Conservation (phyloP, 2,888 invertebrate species). For the Lottia scabra region DNA sequence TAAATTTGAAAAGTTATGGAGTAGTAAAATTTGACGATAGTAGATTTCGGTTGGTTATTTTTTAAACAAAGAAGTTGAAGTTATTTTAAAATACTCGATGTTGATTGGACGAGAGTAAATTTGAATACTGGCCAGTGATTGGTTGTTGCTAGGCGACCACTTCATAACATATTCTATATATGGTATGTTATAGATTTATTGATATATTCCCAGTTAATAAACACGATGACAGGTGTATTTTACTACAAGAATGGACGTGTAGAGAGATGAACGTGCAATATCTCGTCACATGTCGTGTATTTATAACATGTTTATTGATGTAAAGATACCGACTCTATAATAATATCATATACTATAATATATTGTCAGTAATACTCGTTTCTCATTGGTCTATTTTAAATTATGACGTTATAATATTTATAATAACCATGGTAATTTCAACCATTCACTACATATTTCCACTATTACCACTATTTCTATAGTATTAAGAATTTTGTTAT, state of each 20-base stretch:
- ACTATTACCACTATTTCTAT: no score
- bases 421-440: no score
- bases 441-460: no score
- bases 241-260: not conserved
- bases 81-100: conserved; percentile 47
- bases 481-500: no score
- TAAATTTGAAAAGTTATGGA: conserved; percentile 6
- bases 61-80: conserved; percentile 51
- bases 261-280: not conserved
- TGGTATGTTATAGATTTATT: not conserved
- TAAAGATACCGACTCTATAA: no score
- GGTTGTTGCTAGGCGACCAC: conserved; percentile 24
- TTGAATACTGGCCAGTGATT: conserved; percentile 29
- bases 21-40: conserved; percentile 37
- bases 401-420: no score
- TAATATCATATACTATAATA: no score
- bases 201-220: no score
- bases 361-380: no score
- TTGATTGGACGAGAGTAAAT: conserved; percentile 43
- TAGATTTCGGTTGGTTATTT: conserved; percentile 45
- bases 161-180: conserved; percentile 18
- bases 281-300: not conserved
- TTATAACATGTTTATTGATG: not conserved
- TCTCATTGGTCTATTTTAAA: no score
- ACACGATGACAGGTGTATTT: not conserved